These are phyloP conservation scores for Actenoides lindsayi DNA, from an alignment of 2,113 vertebrate species.

Conservation along the genomic window DNA sequence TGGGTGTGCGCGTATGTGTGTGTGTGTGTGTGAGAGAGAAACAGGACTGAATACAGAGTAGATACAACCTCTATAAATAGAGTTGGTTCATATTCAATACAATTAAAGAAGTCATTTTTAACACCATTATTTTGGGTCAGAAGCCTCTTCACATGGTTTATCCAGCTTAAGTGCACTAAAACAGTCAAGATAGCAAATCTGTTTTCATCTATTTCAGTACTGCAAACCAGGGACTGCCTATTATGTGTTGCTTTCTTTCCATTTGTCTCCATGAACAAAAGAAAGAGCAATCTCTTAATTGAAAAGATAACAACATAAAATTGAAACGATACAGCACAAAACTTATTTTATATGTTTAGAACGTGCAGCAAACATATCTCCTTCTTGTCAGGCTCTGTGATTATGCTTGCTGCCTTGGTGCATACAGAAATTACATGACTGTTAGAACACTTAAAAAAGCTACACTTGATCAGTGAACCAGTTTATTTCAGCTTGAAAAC, in stretches of 20 bases:
- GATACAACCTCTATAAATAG: conserved; percentile 15
- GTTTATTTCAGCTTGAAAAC: conserved; percentile 31
- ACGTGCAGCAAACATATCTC: not conserved
- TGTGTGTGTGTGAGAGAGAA: not conserved
- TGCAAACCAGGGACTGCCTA: not conserved
- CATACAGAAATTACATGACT: not conserved
- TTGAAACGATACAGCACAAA: conserved; percentile 31
- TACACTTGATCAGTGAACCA: not conserved
- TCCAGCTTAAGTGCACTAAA: not conserved
- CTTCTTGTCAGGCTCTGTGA: not conserved
- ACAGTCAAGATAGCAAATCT: not conserved
- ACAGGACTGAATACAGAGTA: not conserved
- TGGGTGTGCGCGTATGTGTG: not conserved
- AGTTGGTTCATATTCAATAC: not conserved
- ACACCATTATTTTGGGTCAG: conserved; percentile 2
- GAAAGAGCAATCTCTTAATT: not conserved
- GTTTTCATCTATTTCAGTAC: not conserved
- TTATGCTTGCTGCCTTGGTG: not conserved
- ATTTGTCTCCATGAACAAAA: conserved; percentile 48
- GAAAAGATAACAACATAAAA: conserved; percentile 18
- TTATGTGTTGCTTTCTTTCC: not conserved
- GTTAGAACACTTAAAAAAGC: conserved; percentile 15
- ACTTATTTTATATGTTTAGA: conserved; percentile 21
- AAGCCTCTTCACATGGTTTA: not conserved
- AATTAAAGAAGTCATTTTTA: conserved; percentile 16